Evolutionary conservation across 2,113 vertebrate genomes (phyloP), one percentile per base, ranked within the genome.

Genomic region (Calidris pugnax): DNA sequence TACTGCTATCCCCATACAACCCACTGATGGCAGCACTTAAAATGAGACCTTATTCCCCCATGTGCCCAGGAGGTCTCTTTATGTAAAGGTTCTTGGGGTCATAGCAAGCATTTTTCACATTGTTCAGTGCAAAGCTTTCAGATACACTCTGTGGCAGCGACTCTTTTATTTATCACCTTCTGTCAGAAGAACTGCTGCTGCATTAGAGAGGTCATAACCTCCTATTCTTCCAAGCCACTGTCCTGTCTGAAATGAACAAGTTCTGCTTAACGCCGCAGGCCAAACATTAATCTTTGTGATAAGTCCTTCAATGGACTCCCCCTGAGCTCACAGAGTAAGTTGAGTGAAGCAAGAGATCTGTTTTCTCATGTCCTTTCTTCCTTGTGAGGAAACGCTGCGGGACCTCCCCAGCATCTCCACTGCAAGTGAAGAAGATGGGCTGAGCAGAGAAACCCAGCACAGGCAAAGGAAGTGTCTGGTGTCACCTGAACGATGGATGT

Each of bases 141-240:
- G 94, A 97, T 84, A 73, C 86, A 84, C 28, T n/a, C n/a, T 53
- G 72, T 93, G 91, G 86, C 95, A 87, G 69, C 45, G 87, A 94
- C 92, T 94, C 55, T 92, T 96, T 98, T 98, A 98, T 98, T 98
- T 98, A 98, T 98, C 98, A 96, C 94, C 92, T 90, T 96, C 97
- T 98, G 97, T 98, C 98, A 98, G 88, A 94, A 92, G 95, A 97
- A 90, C 96, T 94, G 95, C 92, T 97, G 97, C 84, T 95, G 96
- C 97, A 96, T 97, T 97, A 76, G n/a, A 96, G 94, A 97, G 96
- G 94, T 96, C 97, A 94, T 96, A 97, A 97, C 97, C 98, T 98
- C 98, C 96, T 96, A 92, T 98, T 98, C 97, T 98, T 98, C 84
- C 96, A 82, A 95, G 95, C 92, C 97, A 95, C 95, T 93, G 93